These are phyloP conservation scores for Scortum barcoo DNA, from an alignment of 2,113 vertebrate genomes.

Conservation along the genomic window DNA sequence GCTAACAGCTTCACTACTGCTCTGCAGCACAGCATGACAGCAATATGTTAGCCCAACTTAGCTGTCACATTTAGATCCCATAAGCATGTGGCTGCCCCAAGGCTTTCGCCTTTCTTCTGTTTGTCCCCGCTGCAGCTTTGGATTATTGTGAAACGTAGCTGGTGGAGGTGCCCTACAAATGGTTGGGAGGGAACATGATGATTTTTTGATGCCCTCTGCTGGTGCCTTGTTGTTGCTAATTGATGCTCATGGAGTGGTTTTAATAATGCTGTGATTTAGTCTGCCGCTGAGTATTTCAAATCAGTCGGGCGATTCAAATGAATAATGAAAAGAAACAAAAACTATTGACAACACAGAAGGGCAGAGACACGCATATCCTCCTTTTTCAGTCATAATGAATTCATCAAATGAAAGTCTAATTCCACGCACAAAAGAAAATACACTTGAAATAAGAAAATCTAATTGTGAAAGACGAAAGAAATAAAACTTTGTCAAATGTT, in stretches of 20 bases:
- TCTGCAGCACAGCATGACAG: constrained; percentile 48
- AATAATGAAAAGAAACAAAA: background rate
- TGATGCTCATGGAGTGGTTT: constrained; percentile 19
- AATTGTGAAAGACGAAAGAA: background rate
- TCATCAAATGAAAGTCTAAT: background rate
- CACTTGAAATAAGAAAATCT: background rate
- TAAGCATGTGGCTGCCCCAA: constrained; percentile 37
- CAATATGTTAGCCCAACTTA: constrained; percentile 43
- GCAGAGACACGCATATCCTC: background rate
- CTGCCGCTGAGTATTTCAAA: constrained; percentile 15
- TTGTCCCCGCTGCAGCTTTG: constrained; percentile 25
- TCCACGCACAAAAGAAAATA: background rate
- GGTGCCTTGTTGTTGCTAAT: constrained; percentile 54
- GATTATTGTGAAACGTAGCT: constrained; percentile 42
- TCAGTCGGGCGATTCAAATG: background rate
- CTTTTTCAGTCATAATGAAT: background rate
- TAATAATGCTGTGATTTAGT: constrained; percentile 32
- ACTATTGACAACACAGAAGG: background rate
- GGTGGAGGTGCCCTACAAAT: constrained; percentile 44
- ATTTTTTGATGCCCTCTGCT: constrained; percentile 68
- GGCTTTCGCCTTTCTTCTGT: constrained; percentile 10
- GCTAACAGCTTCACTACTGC: constrained; percentile 46
- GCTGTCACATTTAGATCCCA: constrained; percentile 56
- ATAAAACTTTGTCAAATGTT: background rate
- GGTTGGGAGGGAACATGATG: constrained; percentile 34